Conservation (phyloP, 2,888 invertebrate genomes). For the Heteromurus nitidus region DNA sequence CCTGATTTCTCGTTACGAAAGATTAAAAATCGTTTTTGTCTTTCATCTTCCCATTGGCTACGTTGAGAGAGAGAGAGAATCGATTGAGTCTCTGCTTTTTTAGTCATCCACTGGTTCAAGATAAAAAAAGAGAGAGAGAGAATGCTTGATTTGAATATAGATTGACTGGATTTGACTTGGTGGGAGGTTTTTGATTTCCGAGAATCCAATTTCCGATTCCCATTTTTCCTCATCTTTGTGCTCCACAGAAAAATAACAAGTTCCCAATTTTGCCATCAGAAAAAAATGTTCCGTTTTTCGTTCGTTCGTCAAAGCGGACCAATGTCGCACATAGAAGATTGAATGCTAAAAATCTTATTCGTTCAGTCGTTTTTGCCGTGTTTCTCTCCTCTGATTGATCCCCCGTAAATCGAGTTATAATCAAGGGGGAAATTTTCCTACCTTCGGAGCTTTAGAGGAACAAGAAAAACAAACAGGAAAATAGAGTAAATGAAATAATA, state of each 20-base stretch:
- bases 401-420: conserved; percentile 59
- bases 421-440: conserved; percentile 40
- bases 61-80: neutral
- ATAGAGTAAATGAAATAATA: conserved; percentile 59
- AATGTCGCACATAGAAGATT: too few species aligned
- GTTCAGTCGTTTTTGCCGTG: neutral
- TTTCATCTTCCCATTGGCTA: conserved; percentile 24
- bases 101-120: conserved; percentile 34
- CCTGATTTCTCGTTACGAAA: conserved; percentile 32
- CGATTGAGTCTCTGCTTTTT: conserved; percentile 8
- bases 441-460: neutral
- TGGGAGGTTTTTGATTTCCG: conserved; percentile 72
- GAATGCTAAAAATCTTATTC: neutral
- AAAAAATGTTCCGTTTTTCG: conserved; percentile 24
- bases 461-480: conserved; percentile 51
- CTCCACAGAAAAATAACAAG: conserved; percentile 45
- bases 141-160: conserved; percentile 68
- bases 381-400: conserved; percentile 39
- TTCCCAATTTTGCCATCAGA: conserved; percentile 57
- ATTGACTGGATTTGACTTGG: conserved; percentile 65
- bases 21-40: conserved; percentile 33
- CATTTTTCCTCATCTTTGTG: conserved; percentile 57
- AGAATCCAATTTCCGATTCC: conserved; percentile 73
- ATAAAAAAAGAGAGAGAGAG: conserved; percentile 58
- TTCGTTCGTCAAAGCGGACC: too few species aligned